Evolutionary conservation across 1,140 invertebrate species (phyloP), one percentile per base, ranked within the genome.

Genomic region (Aphelenchoides besseyi): DNA sequence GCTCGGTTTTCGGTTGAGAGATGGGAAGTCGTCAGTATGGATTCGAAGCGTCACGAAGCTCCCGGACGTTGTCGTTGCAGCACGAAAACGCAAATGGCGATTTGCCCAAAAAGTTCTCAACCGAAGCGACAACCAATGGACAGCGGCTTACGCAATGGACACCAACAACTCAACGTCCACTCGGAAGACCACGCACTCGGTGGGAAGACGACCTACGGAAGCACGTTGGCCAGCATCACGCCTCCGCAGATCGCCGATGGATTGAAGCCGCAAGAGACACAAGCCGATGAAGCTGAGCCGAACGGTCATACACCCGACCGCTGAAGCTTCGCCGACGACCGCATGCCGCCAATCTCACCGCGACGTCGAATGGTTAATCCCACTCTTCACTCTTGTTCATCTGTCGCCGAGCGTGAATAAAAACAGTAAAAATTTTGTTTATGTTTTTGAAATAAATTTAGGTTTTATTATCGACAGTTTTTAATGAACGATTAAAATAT

Each of bases 91-190:
- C n/a, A 62, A 62, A 52, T 62, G 59, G 8, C 23, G 2, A 18
- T 62, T 26, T 30, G 59, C 59, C 3, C 23, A 55, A 5, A 62
- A 62, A 28, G 29, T 62, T 1, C 30, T 30, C 1, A 9, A 1
- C 8, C 8, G 23, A 29, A 18, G n/a, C 2, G 59, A 62, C 23
- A 28, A 62, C 8, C 1, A 28, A 29, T 62, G 59, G 59, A 55
- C 59, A 1, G 18, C 59, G 59, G 2, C 59, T 62, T n/a, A 1
- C 59, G 18, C 30, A 52, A 18, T 62, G 59, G 59, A 62, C 59
- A 1, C 59, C 59, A 18, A 52, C 18, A 5, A 52, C 23, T n/a
- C n/a, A 62, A 18, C 59, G 59, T 28, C 59, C 1, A 1, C 59
- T 52, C 1, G 59, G 59, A 29, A 1, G 59, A 29, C 59, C 59